phyloP scores from a whole-genome alignment of 2,113 vertebrate species.

The Boleophthalmus pectinirostris region DNA sequence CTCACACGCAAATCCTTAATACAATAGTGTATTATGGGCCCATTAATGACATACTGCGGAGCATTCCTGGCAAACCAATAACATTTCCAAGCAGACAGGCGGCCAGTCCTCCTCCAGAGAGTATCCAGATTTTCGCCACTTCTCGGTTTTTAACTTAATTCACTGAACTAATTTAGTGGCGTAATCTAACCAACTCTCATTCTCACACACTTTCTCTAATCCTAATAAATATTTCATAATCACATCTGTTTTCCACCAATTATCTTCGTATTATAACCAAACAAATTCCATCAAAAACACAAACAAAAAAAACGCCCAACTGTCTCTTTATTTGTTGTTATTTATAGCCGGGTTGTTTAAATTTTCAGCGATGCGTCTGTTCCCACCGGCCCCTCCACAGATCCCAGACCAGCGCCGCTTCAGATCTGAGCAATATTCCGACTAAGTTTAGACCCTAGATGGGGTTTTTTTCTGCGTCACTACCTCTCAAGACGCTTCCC shows the following conservation, averaged over 20 bases:
- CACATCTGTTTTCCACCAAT: background rate
- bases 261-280: background rate
- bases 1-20: no score
- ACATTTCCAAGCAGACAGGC: no score
- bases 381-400: conserved; percentile 25
- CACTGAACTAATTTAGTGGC: background rate
- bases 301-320: background rate
- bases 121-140: background rate
- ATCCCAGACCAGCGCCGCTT: conserved; percentile 13
- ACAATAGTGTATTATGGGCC: no score
- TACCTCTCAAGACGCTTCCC: conserved; percentile 26
- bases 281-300: background rate
- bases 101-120: no score
- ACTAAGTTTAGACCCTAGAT: conserved; percentile 43
- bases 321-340: conserved; percentile 17
- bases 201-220: background rate
- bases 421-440: conserved; percentile 32
- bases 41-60: no score
- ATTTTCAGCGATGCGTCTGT: conserved; percentile 21
- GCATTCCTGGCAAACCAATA: no score
- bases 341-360: conserved; percentile 23
- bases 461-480: conserved; percentile 45
- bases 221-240: background rate
- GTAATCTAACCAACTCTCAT: background rate
- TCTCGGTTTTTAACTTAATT: background rate